Evolutionary conservation across 2,797 vertebrate species (phyloP).

Genomic region (Oreonectes daqikongensis): DNA sequence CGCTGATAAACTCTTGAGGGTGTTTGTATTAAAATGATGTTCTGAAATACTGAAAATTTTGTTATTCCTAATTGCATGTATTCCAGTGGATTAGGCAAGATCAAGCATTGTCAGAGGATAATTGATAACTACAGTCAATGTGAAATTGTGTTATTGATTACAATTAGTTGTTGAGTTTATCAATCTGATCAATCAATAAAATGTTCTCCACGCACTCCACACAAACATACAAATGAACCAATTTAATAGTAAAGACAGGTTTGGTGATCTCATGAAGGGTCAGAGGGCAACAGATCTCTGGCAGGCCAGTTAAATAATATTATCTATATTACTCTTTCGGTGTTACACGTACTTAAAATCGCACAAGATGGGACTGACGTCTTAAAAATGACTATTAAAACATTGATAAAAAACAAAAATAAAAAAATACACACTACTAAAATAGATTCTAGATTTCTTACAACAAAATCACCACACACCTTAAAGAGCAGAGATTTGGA

Average conservation of each 20-base stretch:
- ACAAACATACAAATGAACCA: neutral
- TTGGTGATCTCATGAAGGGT: neutral
- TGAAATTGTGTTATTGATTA: neutral
- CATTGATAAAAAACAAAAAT: too few species aligned
- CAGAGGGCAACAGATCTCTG: neutral
- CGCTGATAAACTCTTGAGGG: neutral
- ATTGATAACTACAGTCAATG: constrained; percentile 67
- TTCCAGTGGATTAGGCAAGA: neutral
- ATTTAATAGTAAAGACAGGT: neutral
- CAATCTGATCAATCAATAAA: neutral
- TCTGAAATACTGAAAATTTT: constrained; percentile 57
- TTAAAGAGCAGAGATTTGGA: too few species aligned
- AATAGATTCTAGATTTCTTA: too few species aligned
- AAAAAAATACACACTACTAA: too few species aligned
- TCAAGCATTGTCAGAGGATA: constrained; percentile 62
- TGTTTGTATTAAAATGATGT: constrained; percentile 27
- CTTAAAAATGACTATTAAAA: too few species aligned
- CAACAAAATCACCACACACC: too few species aligned
- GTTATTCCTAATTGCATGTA: neutral
- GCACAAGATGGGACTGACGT: too few species aligned
- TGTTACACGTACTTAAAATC: neutral
- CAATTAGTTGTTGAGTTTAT: neutral
- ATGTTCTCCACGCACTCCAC: neutral
- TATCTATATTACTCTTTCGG: neutral
- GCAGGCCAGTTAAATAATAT: neutral